Evolutionary conservation across 1,140 invertebrate genomes (phyloP).

Genomic region (Penaeus indicus): DNA sequence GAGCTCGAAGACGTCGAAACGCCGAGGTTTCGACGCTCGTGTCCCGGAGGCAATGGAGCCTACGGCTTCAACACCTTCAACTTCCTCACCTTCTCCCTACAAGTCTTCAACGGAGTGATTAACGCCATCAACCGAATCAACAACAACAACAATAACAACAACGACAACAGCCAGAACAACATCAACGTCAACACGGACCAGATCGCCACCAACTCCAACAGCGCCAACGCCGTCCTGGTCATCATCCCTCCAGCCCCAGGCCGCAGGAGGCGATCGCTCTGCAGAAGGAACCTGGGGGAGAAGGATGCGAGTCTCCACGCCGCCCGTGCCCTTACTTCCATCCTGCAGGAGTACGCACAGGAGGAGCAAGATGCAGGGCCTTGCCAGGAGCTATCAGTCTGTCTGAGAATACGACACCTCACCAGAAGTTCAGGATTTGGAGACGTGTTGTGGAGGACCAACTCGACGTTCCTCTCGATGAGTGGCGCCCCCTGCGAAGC

Average conservation of each 20-base stretch:
- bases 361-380: neutral
- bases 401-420: neutral
- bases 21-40: neutral
- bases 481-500: slow-evolving; percentile 20
- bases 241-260: slow-evolving; percentile 37
- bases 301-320: slow-evolving; percentile 7
- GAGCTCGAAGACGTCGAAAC: neutral
- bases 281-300: neutral
- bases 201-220: slow-evolving; percentile 54
- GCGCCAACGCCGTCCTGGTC: slow-evolving; percentile 48
- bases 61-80: slow-evolving; percentile 65
- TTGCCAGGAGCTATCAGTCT: neutral
- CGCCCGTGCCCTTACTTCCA: slow-evolving; percentile 17
- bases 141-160: slow-evolving; percentile 66
- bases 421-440: neutral
- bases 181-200: slow-evolving; percentile 57
- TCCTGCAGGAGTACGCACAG: slow-evolving; percentile 5
- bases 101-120: slow-evolving; percentile 60
- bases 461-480: neutral
- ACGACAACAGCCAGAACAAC: slow-evolving; percentile 63
- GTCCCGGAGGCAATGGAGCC: slow-evolving; percentile 35
- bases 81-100: slow-evolving; percentile 59
- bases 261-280: neutral
- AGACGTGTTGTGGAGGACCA: slow-evolving; percentile 26
- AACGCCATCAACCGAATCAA: slow-evolving; percentile 64